Conservation (phyloP, 2,888 invertebrate species). For the Pecten maximus region DNA sequence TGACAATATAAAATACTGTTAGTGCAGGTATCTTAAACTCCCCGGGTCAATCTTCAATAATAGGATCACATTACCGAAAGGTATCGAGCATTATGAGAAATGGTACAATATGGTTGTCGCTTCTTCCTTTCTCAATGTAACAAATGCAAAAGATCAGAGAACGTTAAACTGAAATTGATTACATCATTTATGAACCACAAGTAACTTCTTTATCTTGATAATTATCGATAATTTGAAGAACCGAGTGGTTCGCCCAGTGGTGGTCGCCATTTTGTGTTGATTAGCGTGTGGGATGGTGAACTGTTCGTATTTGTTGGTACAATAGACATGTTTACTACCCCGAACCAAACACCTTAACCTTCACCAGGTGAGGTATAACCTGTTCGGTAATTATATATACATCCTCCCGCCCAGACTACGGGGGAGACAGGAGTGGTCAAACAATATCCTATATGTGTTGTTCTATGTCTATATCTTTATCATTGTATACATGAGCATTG, state of each 20-base stretch:
- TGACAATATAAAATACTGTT: background rate
- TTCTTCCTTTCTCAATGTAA: background rate
- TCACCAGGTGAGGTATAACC: background rate
- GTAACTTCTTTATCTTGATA: no score
- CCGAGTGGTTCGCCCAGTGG: background rate
- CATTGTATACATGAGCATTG: no score
- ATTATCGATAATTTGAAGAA: background rate
- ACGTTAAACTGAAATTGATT: background rate
- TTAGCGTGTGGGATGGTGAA: background rate
- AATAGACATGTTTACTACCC: background rate
- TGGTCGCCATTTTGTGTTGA: background rate
- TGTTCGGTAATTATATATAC: background rate
- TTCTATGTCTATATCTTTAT: no score
- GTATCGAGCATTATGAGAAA: background rate
- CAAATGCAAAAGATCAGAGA: background rate
- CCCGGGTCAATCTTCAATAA: background rate
- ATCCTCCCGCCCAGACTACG: background rate
- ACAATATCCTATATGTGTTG: no score
- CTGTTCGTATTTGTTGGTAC: slow-evolving; percentile 16
- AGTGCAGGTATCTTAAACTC: background rate
- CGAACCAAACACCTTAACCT: background rate
- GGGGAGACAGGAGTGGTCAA: background rate
- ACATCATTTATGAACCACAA: no score
- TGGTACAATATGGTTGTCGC: background rate
- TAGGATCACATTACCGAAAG: background rate